A percentile compares a stretch with the other conserved stretches of the same genome.
Conservation (phyloP, 2,113 vertebrate species). For the Sus scrofa region DNA sequence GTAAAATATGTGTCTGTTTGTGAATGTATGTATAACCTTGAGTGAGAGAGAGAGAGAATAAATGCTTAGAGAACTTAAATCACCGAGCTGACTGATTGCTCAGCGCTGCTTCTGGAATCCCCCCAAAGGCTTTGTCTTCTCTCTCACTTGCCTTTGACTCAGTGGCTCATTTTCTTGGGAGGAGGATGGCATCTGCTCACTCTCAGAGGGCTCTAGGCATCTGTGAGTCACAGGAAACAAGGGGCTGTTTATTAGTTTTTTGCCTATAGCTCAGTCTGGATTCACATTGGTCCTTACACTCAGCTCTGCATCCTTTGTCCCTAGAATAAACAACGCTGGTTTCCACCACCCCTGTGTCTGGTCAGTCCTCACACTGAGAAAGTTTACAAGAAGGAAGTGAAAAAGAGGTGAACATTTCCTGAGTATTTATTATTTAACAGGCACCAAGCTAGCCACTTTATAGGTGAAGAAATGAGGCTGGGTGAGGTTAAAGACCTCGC, state of each 20-base stretch:
- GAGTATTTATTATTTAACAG: background rate
- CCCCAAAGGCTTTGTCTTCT: background rate
- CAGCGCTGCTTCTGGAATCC: background rate
- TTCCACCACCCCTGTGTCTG: background rate
- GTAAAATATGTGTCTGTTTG: background rate
- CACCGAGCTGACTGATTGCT: background rate
- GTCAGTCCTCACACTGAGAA: background rate
- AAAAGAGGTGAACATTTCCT: background rate
- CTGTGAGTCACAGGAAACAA: background rate
- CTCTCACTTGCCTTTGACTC: background rate
- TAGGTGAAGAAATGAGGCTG: background rate
- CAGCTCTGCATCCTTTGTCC: background rate
- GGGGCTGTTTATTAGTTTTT: background rate
- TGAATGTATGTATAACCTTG: background rate
- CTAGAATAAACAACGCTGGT: background rate
- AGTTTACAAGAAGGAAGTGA: background rate
- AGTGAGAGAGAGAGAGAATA: background rate
- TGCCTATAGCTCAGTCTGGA: background rate
- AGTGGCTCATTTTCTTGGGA: background rate
- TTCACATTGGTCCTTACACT: background rate
- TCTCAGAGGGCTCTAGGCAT: background rate
- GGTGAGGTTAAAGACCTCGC: background rate
- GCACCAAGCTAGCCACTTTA: background rate
- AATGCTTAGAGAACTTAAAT: background rate
- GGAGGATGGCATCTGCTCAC: background rate